Conservation (phyloP, 1,140 invertebrate genomes). For the Melitaea cinxia region DNA sequence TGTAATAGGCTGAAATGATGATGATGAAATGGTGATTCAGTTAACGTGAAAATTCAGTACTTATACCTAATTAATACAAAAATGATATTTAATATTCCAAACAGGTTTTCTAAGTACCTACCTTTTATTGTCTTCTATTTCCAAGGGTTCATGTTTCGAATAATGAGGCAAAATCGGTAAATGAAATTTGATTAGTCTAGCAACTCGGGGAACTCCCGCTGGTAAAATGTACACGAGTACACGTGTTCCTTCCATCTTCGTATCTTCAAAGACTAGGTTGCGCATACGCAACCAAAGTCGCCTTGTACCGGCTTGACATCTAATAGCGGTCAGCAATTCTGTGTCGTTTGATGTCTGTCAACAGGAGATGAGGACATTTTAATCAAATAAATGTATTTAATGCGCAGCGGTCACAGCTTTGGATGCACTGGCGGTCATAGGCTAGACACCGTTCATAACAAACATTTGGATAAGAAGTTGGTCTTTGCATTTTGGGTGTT, state of each 20-base stretch:
- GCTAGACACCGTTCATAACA: too few relatives aligned
- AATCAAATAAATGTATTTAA: background rate
- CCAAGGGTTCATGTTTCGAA: slow-evolving; percentile 57
- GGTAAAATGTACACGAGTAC: slow-evolving; percentile 67
- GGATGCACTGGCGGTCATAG: too few relatives aligned
- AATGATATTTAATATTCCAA: too few relatives aligned
- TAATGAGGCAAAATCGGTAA: slow-evolving; percentile 66
- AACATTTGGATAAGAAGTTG: too few relatives aligned
- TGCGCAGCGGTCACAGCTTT: too few relatives aligned
- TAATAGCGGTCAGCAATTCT: slow-evolving; percentile 68
- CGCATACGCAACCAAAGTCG: slow-evolving; percentile 66
- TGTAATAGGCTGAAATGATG: too few relatives aligned
- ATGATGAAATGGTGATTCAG: too few relatives aligned
- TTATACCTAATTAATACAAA: too few relatives aligned
- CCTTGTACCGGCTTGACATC: slow-evolving; percentile 72
- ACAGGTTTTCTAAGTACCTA: slow-evolving; percentile 27
- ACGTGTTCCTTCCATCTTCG: slow-evolving; percentile 43
- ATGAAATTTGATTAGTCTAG: slow-evolving; percentile 57
- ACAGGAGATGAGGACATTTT: background rate
- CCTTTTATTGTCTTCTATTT: slow-evolving; percentile 43
- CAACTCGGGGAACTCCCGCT: slow-evolving; percentile 67
- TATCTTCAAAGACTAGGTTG: slow-evolving; percentile 13
- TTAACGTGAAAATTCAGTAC: too few relatives aligned
- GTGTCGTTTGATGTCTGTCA: slow-evolving; percentile 18
- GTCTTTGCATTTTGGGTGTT: too few relatives aligned